A percentile compares a stretch with the other conserved stretches of the same genome.
These are phyloP conservation scores for Dipus sagitta DNA, from an alignment of 2,797 vertebrate species.

Conservation along the genomic window DNA sequence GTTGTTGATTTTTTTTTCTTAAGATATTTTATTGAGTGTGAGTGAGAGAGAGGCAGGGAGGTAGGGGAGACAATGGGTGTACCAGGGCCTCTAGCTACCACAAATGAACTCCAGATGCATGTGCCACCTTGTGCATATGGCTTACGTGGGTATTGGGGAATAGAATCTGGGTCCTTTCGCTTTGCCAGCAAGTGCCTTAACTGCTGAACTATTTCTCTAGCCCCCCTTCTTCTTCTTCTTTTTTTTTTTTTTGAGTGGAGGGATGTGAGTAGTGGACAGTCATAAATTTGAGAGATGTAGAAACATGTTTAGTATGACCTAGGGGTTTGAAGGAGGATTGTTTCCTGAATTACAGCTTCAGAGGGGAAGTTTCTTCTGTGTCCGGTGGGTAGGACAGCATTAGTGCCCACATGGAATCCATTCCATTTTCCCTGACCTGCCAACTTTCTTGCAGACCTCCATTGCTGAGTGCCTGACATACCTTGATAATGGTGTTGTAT, in stretches of 20 bases:
- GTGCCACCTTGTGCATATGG: too few relatives aligned
- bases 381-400: not conserved
- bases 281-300: not conserved
- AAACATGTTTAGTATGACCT: not conserved
- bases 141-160: too few relatives aligned
- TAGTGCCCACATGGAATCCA: not conserved
- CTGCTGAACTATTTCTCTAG: too few relatives aligned
- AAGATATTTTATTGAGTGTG: too few relatives aligned
- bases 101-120: too few relatives aligned
- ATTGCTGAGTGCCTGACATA: slow-evolving; percentile 99
- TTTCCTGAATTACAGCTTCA: not conserved
- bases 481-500: slow-evolving; percentile 98
- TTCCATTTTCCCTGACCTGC: not conserved
- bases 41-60: too few relatives aligned
- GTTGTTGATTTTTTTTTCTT: not conserved
- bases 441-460: slow-evolving; percentile 91
- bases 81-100: too few relatives aligned
- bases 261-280: not conserved
- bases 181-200: too few relatives aligned
- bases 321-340: not conserved
- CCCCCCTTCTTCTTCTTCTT: too few relatives aligned
- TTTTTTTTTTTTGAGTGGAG: not conserved
- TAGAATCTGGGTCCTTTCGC: too few relatives aligned
- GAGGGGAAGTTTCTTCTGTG: not conserved
- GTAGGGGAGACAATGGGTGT: too few relatives aligned